Base-by-base conservation (phyloP, 2,888 invertebrate genomes). In the Lacanobia oleracea region DNA sequence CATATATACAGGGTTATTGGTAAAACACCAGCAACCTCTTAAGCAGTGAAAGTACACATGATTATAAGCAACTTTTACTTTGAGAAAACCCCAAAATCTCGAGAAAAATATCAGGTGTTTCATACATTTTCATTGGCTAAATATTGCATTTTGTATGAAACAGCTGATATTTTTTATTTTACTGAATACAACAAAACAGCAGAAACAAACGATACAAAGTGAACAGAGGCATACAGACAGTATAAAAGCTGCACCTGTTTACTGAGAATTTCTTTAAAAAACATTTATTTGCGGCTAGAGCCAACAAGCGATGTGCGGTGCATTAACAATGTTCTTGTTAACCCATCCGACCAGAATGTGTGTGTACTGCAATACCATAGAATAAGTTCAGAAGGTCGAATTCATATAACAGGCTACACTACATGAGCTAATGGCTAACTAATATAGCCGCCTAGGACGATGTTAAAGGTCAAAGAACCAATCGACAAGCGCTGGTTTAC, bases 291-390 rank as follows among this genome's bases (percentile, higher is more conserved):
- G 54, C 16, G 27, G 54, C 21, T 51, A 45, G 45, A 59, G 48
- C 75, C 21, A 63, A 60, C 57, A 56, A 67, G 56, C 70, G 8
- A 27, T 71, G 64, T 63, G 80, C 45, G 40, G 75, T 79, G 62
- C 66, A 79, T 71, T 75, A 70, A 75, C 67, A 75, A 75, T 80
- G 75, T 79, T 57, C 79, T 75, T 64, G 67, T 79, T 79, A 70
- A 64, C 56, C 37, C 48, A 57, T 67, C 51, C 53, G 40, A 56
- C 16, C 45, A 56, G 33, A 56, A 69, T 70, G 40, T 62, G 56
- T 69, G 54, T 67, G 37, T 62, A 60, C 53, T 73, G 43, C 4
- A 1, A 53, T 33, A 23, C 8, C 8, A 53, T 4, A 37, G 18
- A 43, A 43, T 12, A n/a, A 7, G 1, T 16, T 2, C 72, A 64